phyloP scores from a whole-genome alignment of 2,797 vertebrate genomes.

The Amblyraja radiata region DNA sequence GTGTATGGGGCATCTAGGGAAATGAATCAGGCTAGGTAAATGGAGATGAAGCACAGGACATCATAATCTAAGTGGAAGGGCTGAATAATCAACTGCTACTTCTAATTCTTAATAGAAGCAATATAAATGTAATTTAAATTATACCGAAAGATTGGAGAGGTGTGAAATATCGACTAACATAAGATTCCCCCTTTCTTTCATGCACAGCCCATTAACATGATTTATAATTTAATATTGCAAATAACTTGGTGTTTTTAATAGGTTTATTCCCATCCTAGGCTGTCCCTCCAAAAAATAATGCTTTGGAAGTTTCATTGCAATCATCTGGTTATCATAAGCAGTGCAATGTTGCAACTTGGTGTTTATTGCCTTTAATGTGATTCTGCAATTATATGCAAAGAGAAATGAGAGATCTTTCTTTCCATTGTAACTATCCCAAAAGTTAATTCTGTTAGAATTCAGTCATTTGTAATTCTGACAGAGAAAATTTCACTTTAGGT shows the following conservation, averaged over 20 bases:
- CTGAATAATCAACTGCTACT: background rate
- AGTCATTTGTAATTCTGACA: background rate
- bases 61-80: background rate
- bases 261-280: background rate
- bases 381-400: background rate
- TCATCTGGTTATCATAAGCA: background rate
- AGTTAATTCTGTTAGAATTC: background rate
- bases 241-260: background rate
- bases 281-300: background rate
- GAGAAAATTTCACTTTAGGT: too few relatives aligned
- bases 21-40: background rate
- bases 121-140: background rate
- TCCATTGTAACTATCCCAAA: background rate
- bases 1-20: background rate
- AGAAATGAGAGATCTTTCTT: background rate
- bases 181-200: background rate
- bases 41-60: background rate
- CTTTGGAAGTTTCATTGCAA: background rate
- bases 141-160: background rate
- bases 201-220: background rate
- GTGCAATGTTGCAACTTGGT: background rate
- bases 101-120: background rate
- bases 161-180: background rate
- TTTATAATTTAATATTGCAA: background rate
- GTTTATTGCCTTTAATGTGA: background rate